Conservation (phyloP, 2,797 vertebrate genomes). For the Kryptopterus vitreolus region DNA sequence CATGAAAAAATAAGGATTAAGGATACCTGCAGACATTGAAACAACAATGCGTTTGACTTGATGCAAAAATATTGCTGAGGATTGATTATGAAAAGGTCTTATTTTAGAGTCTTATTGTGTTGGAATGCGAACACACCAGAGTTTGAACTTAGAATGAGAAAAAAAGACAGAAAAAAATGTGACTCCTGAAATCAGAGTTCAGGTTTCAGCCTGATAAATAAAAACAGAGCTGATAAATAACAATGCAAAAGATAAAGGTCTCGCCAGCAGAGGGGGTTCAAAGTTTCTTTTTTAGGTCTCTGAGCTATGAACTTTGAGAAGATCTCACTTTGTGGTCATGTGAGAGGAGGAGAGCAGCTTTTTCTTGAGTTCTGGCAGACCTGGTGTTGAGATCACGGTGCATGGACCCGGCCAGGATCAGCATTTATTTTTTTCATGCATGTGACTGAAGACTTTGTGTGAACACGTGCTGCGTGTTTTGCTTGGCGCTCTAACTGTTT, state of each 20-base stretch:
- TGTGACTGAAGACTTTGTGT: not conserved
- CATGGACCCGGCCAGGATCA: not conserved
- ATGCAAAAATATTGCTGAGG: not conserved
- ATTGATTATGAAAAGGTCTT: too few species aligned
- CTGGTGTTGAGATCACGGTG: not conserved
- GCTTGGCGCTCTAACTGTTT: not conserved
- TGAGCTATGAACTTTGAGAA: not conserved
- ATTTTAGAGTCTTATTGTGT: too few species aligned
- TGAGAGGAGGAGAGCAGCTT: conserved; percentile 33
- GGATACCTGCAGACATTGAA: not conserved
- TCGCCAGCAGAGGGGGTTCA: conserved; percentile 24
- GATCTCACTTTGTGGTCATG: conserved; percentile 31
- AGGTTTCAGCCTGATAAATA: too few species aligned
- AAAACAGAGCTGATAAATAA: not conserved
- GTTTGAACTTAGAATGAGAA: too few species aligned
- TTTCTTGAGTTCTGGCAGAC: not conserved
- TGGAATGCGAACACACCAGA: too few species aligned
- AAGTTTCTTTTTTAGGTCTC: not conserved
- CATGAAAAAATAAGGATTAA: too few species aligned
- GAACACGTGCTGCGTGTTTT: not conserved
- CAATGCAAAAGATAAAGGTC: not conserved
- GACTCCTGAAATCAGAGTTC: too few species aligned
- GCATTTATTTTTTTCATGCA: not conserved
- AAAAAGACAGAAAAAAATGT: too few species aligned
- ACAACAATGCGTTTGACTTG: not conserved